Base-by-base conservation (phyloP, 2,888 invertebrate species). In the Danaus chrysippus region DNA sequence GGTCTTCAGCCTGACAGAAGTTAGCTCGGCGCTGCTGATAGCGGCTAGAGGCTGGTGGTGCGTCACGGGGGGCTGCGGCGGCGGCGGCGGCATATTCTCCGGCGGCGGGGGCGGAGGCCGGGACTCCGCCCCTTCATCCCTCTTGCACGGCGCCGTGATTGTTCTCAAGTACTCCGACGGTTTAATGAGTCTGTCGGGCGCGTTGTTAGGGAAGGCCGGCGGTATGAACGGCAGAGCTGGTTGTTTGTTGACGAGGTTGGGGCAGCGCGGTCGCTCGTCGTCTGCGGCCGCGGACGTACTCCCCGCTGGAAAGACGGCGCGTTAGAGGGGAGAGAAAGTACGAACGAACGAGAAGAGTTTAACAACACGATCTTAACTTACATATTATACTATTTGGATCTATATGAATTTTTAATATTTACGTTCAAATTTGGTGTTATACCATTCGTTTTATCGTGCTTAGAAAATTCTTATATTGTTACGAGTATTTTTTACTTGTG, bases 141-240 rank as follows among this genome's bases (percentile, higher is more conserved):
- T 81, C 84, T 87, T 91, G 76, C 93, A 92, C 66, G 93, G 87
- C 76, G 93, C 92, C 77, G 93, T 95, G 86, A 97, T 96, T 80
- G 96, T 96, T 80, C 94, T 94, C 74, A 98, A 90, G 85, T 97
- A 98, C 88, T 98, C 97, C 67, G 97, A 97, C 61, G 97, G 98
- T 80, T 97, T 97, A 82, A 98, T 96, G 71, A 98, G 93, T 65
- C 95, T 94, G 86, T 97, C 95, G 65, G 95, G 93, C 77, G 95
- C 95, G 83, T 94, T 93, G 79, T 93, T 92, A 61, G 96, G 95
- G 90, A 98, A 98, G 86, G 96, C 95, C 63, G 98, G 97, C 65
- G 97, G 97, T 79, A 98, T 95, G 92, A 98, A 97, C 70, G 97
- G 96, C 71, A 97, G 91, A 72, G 94, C 96, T 81, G 96, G 93